Base-by-base conservation (phyloP, 2,888 invertebrate genomes). In the Eulithis testata region DNA sequence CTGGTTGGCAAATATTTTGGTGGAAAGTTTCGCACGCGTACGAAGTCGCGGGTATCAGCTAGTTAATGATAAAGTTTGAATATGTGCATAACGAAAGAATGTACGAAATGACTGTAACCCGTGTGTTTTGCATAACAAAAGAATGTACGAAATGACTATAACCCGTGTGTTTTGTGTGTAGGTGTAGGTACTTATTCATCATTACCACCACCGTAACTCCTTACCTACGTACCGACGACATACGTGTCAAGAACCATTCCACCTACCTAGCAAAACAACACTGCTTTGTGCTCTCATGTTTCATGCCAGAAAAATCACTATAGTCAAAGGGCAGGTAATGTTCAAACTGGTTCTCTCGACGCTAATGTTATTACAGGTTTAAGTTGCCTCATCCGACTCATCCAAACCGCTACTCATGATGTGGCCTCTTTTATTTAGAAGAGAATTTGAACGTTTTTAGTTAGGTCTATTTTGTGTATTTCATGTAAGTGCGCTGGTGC, bases 351-450 rank as follows among this genome's bases (percentile, higher is more conserved):
- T 87, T 86, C 85, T 85, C 74, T 68, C 62, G 59, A 53, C 75
- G 37, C 86, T 87, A 88, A 86, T 84, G 85, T 81, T 87, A 87
- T 88, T 88, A 88, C 85, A 84, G 80, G 45, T 40, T 60, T 72
- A 66, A 76, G 72, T 74, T 57, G 56, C 8, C 52, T 73, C 77
- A 77, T 72, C 79, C 78, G 21, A 21, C 21, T 21, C 2, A 21
- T n/a, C n/a, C n/a, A 69, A 78, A 75, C 78, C 66, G 74, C 77
- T 70, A 63, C 65, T 69, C 61, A 65, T 60, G 64, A 50, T 62
- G 66, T 63, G 59, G 40, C 5, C 5, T 40, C 40, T 40, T 40
- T 8, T 40, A 3, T 40, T 40, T 40, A 40, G 40, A 11, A 9
- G 37, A 37, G 40, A 40, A 40, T 40, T 40, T 4, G 31, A 40